Conservation (phyloP, 64 coral and sea anemone genomes). For the Montipora capricornis region DNA sequence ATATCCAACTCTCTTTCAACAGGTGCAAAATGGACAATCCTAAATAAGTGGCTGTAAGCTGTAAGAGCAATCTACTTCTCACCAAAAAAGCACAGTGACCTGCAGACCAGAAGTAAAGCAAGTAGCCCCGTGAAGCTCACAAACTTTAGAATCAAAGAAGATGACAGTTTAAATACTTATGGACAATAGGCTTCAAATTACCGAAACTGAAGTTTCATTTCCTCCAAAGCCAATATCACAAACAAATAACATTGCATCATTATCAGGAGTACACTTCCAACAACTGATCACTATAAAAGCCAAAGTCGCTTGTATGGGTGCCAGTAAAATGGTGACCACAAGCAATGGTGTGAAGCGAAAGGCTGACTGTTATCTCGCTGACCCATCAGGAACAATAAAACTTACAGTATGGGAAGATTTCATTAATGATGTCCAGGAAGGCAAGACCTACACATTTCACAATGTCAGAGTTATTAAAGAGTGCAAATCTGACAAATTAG, state of each 20-base stretch:
- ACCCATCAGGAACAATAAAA: conserved; percentile 66
- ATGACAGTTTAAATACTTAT: conserved; percentile 39
- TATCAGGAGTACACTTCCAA: conserved; percentile 51
- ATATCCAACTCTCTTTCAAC: conserved; percentile 3
- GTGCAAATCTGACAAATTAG: conserved; percentile 52
- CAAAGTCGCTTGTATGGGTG: conserved; percentile 30
- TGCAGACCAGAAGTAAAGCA: conserved; percentile 51
- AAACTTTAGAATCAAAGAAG: conserved; percentile 48
- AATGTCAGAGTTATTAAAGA: conserved; percentile 65
- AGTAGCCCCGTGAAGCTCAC: conserved; percentile 38
- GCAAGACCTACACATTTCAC: conserved; percentile 56
- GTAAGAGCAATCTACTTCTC: conserved; percentile 56
- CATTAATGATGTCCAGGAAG: conserved; percentile 52
- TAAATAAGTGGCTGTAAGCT: conserved; percentile 32
- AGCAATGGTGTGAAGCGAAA: conserved; percentile 55
- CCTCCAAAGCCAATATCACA: conserved; percentile 45
- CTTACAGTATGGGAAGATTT: conserved; percentile 61
- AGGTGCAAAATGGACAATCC: conserved; percentile 56
- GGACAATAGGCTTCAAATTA: conserved; percentile 47
- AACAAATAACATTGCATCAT: conserved; percentile 52
- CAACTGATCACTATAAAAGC: conserved; percentile 61
- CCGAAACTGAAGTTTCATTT: conserved; percentile 11
- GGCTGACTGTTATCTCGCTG: conserved; percentile 67
- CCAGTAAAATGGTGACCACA: conserved; percentile 46
- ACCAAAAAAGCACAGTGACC: conserved; percentile 46